Evolutionary conservation across 2,797 vertebrate species (phyloP).

Genomic region (Aeoliscus strigatus): DNA sequence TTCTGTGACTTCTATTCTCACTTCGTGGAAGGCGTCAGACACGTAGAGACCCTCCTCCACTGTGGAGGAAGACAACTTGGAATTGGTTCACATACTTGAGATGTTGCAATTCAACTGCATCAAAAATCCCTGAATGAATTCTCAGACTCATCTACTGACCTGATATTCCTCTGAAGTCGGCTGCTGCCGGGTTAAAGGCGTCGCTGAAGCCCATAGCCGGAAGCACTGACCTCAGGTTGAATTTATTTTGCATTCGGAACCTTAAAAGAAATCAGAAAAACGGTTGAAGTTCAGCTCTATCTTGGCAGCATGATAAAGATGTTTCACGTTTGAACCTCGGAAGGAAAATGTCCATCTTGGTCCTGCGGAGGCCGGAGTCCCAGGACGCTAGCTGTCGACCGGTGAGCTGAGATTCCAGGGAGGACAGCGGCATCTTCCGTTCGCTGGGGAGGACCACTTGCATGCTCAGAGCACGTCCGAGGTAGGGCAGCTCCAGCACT

Average conservation of each 20-base stretch:
- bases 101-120: too few relatives aligned
- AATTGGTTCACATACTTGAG: too few relatives aligned
- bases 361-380: constrained; percentile 76
- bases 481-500: constrained; percentile 80
- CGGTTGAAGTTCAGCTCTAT: fast-evolving
- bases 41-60: constrained; percentile 81
- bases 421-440: constrained; percentile 70
- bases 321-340: constrained; percentile 74
- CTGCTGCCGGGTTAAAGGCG: constrained; percentile 79
- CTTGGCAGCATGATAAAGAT: too few relatives aligned
- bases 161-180: constrained; percentile 89
- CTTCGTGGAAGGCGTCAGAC: constrained; percentile 85
- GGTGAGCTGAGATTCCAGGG: constrained; percentile 77
- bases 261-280: constrained; percentile 59
- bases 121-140: too few relatives aligned
- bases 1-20: constrained; percentile 84
- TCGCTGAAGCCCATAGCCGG: constrained; percentile 82
- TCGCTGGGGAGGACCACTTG: constrained; percentile 82
- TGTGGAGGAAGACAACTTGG: constrained; percentile 52
- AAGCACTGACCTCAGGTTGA: constrained; percentile 82
- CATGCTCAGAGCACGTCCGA: constrained; percentile 77
- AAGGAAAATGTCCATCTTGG: constrained; percentile 85
- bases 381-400: constrained; percentile 75
- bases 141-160: too few relatives aligned
- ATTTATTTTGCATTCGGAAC: constrained; percentile 84